Evolutionary conservation across 2,113 vertebrate species (phyloP).

Genomic region (Hylia prasina): DNA sequence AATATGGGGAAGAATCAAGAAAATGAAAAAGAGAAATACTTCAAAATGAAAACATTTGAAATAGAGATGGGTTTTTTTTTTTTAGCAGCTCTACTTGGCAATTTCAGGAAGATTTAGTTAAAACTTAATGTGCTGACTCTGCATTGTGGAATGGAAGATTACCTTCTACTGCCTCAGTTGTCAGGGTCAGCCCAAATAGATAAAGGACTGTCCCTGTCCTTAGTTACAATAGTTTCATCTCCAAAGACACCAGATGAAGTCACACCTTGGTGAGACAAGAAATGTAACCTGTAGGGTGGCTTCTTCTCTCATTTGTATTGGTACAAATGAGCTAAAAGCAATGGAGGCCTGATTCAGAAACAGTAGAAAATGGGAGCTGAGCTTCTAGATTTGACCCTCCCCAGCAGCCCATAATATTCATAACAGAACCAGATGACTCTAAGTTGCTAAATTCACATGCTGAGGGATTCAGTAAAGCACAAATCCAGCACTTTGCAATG

Average conservation of each 20-base stretch:
- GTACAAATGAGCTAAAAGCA: neutral
- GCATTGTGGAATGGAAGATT: neutral
- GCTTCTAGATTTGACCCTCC: neutral
- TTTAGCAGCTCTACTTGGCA: neutral
- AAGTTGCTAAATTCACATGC: neutral
- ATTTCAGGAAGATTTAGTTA: neutral
- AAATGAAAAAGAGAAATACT: neutral
- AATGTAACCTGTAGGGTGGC: neutral
- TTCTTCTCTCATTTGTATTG: neutral
- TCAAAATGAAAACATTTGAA: constrained; percentile 1
- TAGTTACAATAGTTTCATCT: neutral
- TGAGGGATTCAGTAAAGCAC: neutral
- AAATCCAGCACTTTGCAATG: neutral
- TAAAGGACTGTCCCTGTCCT: neutral
- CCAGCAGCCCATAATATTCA: neutral
- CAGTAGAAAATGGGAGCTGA: neutral
- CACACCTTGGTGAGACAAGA: neutral
- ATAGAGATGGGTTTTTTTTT: neutral
- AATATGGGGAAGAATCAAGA: neutral
- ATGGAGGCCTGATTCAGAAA: neutral
- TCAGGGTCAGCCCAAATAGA: neutral
- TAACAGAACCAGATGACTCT: neutral
- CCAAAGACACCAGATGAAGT: neutral
- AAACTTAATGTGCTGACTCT: neutral
- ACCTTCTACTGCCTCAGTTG: neutral